These are phyloP conservation scores for Clarias laeviceps DNA, from an alignment of 2,797 vertebrate species.

Conservation along the genomic window DNA sequence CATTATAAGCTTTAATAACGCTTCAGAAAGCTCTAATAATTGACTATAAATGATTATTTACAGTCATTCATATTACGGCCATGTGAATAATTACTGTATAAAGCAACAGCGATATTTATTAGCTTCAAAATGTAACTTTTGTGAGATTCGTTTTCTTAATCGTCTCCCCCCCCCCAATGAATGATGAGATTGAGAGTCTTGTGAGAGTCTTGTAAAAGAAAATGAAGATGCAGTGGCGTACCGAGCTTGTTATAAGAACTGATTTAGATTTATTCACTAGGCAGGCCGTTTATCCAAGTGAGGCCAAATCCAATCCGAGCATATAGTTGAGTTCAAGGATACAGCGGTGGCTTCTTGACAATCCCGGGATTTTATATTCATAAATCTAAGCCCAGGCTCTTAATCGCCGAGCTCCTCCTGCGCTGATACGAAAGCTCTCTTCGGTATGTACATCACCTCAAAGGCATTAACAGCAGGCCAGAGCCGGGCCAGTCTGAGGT, in stretches of 20 bases:
- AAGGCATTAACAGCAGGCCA: conserved; percentile 23
- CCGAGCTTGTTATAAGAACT: neutral
- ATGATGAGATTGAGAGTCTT: neutral
- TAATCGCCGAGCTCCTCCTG: neutral
- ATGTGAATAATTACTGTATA: neutral
- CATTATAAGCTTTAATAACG: neutral
- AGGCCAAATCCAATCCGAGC: neutral
- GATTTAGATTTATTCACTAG: conserved; percentile 4
- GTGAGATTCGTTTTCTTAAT: neutral
- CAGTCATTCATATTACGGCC: neutral
- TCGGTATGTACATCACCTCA: conserved; percentile 11
- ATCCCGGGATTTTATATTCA: neutral
- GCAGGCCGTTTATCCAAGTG: conserved; percentile 1
- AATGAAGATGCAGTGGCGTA: neutral
- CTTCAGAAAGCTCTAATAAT: neutral
- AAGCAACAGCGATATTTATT: neutral
- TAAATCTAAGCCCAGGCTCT: neutral
- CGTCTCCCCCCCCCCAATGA: too few species aligned
- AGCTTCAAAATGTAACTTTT: neutral
- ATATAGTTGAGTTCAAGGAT: neutral
- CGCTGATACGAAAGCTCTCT: conserved; percentile 1
- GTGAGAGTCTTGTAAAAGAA: neutral
- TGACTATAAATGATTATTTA: neutral
- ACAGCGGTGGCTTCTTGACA: neutral
- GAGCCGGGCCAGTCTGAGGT: neutral